Percentiles rank a stretch among this genome's conserved stretches.
These are phyloP conservation scores for Mormyrus proboscirostris DNA, from an alignment of 2,797 vertebrate species.

Conservation along the genomic window DNA sequence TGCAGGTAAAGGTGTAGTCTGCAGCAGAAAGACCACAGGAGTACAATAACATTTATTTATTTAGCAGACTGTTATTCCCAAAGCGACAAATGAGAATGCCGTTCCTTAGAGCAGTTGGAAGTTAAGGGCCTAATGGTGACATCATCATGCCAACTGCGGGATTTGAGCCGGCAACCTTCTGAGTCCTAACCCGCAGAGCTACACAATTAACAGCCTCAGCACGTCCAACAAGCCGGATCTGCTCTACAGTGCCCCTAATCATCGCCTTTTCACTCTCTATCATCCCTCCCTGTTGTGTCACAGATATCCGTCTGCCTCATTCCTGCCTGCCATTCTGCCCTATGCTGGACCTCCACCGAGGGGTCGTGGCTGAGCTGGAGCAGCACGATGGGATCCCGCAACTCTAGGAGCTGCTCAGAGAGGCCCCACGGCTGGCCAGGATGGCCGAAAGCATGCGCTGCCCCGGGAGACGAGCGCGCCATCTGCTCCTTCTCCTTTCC, in stretches of 20 bases:
- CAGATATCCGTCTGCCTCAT: neutral
- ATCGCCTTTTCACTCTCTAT: neutral
- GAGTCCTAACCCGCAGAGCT: neutral
- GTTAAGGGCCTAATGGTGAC: neutral
- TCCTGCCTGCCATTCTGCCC: neutral
- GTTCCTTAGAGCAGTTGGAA: neutral
- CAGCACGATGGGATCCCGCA: neutral
- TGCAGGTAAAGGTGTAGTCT: neutral
- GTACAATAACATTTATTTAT: neutral
- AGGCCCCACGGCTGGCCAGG: slow-evolving; percentile 9
- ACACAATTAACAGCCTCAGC: slow-evolving; percentile 19
- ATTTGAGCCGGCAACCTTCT: slow-evolving; percentile 3
- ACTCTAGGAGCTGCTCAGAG: neutral
- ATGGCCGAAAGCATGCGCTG: neutral
- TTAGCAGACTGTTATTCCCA: neutral
- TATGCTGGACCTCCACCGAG: neutral
- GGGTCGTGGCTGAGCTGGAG: neutral
- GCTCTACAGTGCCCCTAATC: neutral
- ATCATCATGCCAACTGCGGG: neutral
- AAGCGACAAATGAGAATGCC: neutral
- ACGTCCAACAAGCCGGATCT: neutral
- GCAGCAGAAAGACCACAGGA: neutral
- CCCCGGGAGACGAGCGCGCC: slow-evolving; percentile 11
- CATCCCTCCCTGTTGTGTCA: neutral
- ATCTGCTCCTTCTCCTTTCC: slow-evolving; percentile 14